Evolutionary conservation across 2,113 vertebrate genomes (phyloP).

Genomic region (Trogon surrucura): DNA sequence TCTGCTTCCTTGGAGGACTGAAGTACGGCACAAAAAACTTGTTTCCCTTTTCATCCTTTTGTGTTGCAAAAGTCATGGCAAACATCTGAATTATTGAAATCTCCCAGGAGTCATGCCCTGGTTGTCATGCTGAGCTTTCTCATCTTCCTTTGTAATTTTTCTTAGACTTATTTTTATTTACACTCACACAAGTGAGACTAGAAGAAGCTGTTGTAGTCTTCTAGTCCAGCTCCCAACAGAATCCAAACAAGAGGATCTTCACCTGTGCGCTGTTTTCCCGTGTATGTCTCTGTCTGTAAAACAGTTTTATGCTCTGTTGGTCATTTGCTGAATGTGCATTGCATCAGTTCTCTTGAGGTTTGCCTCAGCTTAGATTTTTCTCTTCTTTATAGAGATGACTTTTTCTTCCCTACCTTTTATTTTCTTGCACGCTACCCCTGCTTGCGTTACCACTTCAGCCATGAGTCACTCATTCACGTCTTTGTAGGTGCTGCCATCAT

Average conservation of each 20-base stretch:
- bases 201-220: background rate
- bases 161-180: background rate
- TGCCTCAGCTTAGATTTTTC: background rate
- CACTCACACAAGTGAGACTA: background rate
- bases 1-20: background rate
- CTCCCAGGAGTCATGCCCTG: background rate
- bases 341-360: background rate
- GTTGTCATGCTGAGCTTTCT: background rate
- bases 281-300: background rate
- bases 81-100: background rate
- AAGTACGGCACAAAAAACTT: background rate
- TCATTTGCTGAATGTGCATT: background rate
- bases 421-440: background rate
- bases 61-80: background rate
- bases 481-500: background rate
- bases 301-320: background rate
- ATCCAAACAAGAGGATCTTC: background rate
- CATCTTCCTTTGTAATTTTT: background rate
- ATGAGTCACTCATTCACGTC: background rate
- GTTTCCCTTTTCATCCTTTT: background rate
- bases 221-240: background rate
- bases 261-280: background rate
- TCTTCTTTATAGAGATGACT: background rate
- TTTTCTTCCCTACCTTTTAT: background rate
- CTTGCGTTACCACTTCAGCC: background rate